A percentile compares a stretch with the other conserved stretches of the same genome.
phyloP scores from a whole-genome alignment of 2,113 vertebrate genomes.

The Elephantulus edwardii region DNA sequence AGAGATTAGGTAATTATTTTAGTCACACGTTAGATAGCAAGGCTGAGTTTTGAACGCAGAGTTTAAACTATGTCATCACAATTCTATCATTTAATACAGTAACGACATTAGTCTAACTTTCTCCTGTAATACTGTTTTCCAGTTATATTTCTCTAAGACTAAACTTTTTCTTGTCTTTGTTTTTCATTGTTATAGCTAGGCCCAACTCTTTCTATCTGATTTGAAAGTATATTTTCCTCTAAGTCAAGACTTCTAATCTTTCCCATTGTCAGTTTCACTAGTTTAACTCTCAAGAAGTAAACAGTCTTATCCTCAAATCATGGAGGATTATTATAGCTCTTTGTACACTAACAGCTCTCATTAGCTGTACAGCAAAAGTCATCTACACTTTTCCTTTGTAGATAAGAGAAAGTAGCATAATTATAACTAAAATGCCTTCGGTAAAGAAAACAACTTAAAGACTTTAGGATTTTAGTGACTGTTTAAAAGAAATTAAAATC shows the following conservation, averaged over 20 bases:
- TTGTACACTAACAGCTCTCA: not conserved
- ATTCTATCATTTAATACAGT: not conserved
- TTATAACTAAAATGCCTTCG: not conserved
- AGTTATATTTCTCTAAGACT: conserved; percentile 4
- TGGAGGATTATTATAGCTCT: not conserved
- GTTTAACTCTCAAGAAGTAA: not conserved
- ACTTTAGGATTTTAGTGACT: not conserved
- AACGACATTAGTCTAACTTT: not conserved
- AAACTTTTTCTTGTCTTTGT: not conserved
- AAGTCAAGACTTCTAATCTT: conserved; percentile 11
- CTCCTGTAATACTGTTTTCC: not conserved
- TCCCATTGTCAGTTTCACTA: not conserved
- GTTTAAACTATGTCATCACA: not conserved
- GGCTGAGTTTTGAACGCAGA: conserved; percentile 11
- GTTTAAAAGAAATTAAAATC: conserved; percentile 39
- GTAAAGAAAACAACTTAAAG: not conserved
- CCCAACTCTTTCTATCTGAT: not conserved
- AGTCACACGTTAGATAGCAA: not conserved
- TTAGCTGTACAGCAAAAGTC: not conserved
- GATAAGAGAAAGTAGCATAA: not conserved
- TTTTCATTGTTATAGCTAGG: not conserved
- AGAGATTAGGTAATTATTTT: not conserved
- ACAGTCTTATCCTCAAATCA: not conserved
- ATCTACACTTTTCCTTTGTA: not conserved
- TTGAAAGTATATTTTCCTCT: conserved; percentile 31